phyloP scores from a whole-genome alignment of 2,888 invertebrate species.

The Dichetophora obliterata region DNA sequence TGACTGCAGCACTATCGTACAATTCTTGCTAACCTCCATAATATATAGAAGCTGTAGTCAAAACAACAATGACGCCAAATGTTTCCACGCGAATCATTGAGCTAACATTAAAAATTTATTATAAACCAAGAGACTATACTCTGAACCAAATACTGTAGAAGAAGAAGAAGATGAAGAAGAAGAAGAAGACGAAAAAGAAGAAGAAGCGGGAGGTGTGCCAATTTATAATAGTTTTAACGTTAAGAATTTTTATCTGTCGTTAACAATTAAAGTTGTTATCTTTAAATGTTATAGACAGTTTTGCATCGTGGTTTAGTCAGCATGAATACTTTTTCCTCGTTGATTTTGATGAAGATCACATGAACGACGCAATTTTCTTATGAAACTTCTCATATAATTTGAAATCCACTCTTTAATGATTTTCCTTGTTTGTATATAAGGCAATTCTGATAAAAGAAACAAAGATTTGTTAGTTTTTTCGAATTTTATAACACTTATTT shows the following conservation, averaged over 20 bases:
- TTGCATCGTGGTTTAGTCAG: not conserved
- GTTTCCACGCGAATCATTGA: not conserved
- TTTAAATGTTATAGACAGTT: not conserved
- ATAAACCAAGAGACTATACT: not conserved
- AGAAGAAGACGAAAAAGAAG: not conserved
- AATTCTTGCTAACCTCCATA: too few species aligned
- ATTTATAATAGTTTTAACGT: not conserved
- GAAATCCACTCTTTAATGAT: conserved; percentile 25
- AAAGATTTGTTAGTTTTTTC: not conserved
- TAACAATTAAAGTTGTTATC: not conserved
- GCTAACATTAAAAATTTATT: conserved; percentile 8
- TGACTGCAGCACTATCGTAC: too few species aligned
- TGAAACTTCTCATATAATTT: not conserved
- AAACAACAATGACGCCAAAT: not conserved
- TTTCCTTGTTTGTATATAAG: conserved; percentile 1
- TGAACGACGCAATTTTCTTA: conserved; percentile 19
- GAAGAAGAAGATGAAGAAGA: not conserved
- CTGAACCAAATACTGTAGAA: not conserved
- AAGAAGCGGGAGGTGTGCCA: not conserved
- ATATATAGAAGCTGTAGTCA: too few species aligned
- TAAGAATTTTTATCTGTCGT: not conserved
- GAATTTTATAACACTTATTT: not conserved
- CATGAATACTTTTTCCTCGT: not conserved
- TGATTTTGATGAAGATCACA: not conserved
- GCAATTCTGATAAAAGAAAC: not conserved